These are phyloP conservation scores for Zootermopsis nevadensis DNA, from an alignment of 2,888 invertebrate species.

Conservation along the genomic window DNA sequence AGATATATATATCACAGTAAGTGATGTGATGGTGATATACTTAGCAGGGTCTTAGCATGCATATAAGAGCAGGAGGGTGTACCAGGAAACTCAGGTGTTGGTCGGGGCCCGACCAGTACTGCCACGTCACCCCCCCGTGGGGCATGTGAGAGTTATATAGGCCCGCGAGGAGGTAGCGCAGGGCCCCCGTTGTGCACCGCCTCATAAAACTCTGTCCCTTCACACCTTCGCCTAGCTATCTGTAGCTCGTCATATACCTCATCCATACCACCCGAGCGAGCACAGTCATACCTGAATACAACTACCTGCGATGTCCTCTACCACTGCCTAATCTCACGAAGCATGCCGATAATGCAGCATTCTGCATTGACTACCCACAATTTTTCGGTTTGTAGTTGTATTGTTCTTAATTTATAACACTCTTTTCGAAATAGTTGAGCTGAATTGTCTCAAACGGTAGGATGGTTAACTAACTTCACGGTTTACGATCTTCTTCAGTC, in stretches of 20 bases:
- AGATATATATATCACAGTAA: neutral
- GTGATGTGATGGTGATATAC: constrained; percentile 2
- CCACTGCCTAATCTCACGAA: neutral
- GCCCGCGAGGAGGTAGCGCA: constrained; percentile 32
- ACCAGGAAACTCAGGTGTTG: constrained; percentile 33
- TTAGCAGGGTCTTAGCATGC: constrained; percentile 8
- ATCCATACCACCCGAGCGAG: constrained; percentile 8
- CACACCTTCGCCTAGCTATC: constrained; percentile 44
- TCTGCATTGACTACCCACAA: too few relatives aligned
- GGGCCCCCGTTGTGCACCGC: constrained; percentile 39
- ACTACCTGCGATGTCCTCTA: neutral
- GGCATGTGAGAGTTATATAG: constrained; percentile 15
- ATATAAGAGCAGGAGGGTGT: neutral
- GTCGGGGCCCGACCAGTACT: neutral
- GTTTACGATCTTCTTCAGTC: too few relatives aligned
- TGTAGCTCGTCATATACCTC: constrained; percentile 25
- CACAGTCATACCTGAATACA: neutral
- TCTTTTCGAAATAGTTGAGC: too few relatives aligned
- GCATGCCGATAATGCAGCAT: too few relatives aligned
- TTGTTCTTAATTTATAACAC: too few relatives aligned
- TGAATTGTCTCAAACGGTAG: too few relatives aligned
- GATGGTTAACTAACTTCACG: too few relatives aligned
- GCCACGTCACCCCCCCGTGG: constrained; percentile 29
- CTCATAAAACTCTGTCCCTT: constrained; percentile 50
- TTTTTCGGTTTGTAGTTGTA: too few relatives aligned